Evolutionary conservation across 2,888 invertebrate genomes (phyloP), one percentile per base, ranked within the genome.

Genomic region (Argyresthia goedartella): DNA sequence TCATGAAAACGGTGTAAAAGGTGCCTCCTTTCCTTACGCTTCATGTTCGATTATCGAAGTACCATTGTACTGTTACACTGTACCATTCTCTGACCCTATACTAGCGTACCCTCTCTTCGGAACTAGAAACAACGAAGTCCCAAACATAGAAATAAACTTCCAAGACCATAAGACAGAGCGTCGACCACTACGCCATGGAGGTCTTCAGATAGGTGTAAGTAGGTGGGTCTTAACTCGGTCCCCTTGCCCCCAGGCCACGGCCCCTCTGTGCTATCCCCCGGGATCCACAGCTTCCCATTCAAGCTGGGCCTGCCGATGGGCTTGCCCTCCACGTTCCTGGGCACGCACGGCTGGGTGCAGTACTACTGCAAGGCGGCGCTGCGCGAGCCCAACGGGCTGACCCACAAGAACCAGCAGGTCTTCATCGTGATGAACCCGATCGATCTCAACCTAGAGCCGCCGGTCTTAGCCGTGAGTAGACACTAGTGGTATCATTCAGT

Each of bases 381-480:
- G 14, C 86, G 95, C 49, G 97, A 97, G 66, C 95, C 96, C 8
- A 93, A 92, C 59, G 96, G 96, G 0, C 84, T 97, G 41, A 95
- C 95, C 6, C 97, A 97, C 71, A 97, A 97, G 77, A 97, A 97
- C 73, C 96, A 97, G 75, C 97, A 97, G 81, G 97, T 97, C n/a
- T 97, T 97, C 77, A 96, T 97, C 65, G 96, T 97, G 3, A 96
- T 97, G 96, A 97, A 95, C 76, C 97, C 97, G 4, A 96, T 97
- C 60, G 96, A 97, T 76, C 87, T 97, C 64, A 97, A 97, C 81
- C 81, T 95, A 73, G 97, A 97, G 71, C 95, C 96, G 43, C 91
- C 95, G 8, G 92, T 95, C 60, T 82, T 97, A 59, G 91, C 95
- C 71, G 97, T 97, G 85, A 92, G 92, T 89, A 1, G 34, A 46